A percentile compares a stretch with the other conserved stretches of the same genome.
Conservation (phyloP, 2,888 invertebrate genomes). For the Drosophila quasianomalipes region DNA sequence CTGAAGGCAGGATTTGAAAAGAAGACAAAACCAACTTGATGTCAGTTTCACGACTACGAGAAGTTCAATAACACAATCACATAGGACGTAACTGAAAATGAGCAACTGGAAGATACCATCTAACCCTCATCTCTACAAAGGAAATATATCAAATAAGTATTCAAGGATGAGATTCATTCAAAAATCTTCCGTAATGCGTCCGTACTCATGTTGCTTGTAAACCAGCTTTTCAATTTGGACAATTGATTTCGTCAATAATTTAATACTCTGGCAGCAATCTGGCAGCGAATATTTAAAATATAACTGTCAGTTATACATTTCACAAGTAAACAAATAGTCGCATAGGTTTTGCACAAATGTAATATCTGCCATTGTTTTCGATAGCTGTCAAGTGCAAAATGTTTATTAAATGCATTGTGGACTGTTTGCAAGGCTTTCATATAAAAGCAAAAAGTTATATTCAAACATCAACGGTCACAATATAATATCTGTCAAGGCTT, state of each 20-base stretch:
- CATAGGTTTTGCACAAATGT: not conserved
- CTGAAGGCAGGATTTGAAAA: not conserved
- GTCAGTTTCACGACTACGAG: not conserved
- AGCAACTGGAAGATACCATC: not conserved
- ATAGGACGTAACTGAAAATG: not conserved
- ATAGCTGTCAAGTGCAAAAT: slow-evolving; percentile 7
- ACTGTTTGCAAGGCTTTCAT: not conserved
- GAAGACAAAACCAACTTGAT: slow-evolving; percentile 3
- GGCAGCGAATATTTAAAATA: not conserved
- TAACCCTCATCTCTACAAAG: not conserved
- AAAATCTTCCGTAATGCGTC: not conserved
- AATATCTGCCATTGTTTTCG: slow-evolving; percentile 2
- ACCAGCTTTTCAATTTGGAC: not conserved
- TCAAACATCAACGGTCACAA: not conserved
- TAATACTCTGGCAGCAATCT: not conserved
- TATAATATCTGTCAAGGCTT: not conserved
- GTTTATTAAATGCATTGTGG: not conserved
- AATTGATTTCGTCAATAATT: not conserved
- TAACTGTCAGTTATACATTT: not conserved
- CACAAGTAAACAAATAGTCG: not conserved
- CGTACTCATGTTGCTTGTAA: not conserved
- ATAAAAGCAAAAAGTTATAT: not conserved
- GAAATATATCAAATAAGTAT: not conserved
- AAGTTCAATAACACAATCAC: not conserved
- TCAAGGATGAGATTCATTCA: not conserved